Percentiles rank a stretch among this genome's conserved stretches.
Conservation (phyloP, 1,140 invertebrate species). For the Drosophila arizonae region DNA sequence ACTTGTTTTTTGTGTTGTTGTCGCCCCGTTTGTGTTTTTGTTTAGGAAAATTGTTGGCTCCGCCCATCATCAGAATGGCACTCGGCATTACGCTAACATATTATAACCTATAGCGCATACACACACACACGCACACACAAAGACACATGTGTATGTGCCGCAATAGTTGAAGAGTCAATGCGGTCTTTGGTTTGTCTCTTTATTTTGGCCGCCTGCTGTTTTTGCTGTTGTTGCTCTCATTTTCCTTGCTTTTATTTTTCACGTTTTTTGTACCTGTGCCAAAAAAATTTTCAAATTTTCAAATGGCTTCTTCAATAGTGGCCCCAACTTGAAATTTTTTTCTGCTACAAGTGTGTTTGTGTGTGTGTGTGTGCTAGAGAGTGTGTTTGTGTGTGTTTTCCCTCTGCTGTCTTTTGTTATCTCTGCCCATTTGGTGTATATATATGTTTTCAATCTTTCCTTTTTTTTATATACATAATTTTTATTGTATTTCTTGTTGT, state of each 20-base stretch:
- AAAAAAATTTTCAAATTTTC: slow-evolving; percentile 81
- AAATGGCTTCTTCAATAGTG: slow-evolving; percentile 78
- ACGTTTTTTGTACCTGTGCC: slow-evolving; percentile 76
- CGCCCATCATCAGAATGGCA: slow-evolving; percentile 78
- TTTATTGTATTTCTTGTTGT: slow-evolving; percentile 48
- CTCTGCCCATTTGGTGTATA: slow-evolving; percentile 63
- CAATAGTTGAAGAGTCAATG: slow-evolving; percentile 79
- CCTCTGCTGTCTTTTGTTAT: slow-evolving; percentile 59
- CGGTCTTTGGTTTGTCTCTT: slow-evolving; percentile 78
- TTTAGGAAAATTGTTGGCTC: slow-evolving; percentile 78
- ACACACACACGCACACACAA: slow-evolving; percentile 18
- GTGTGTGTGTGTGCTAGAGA: too few relatives aligned
- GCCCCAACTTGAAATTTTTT: slow-evolving; percentile 31
- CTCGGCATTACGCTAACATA: slow-evolving; percentile 80
- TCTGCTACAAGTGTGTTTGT: slow-evolving; percentile 13
- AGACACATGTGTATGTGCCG: slow-evolving; percentile 35
- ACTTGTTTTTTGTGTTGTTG: slow-evolving; percentile 35
- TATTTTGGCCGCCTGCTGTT: slow-evolving; percentile 52
- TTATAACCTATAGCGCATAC: slow-evolving; percentile 70
- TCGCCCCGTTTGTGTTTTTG: slow-evolving; percentile 57
- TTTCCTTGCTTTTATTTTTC: slow-evolving; percentile 40
- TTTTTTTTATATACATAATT: slow-evolving; percentile 64
- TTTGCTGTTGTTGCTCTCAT: slow-evolving; percentile 10
- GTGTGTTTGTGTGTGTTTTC: slow-evolving; percentile 33
- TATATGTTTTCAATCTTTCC: slow-evolving; percentile 53